phyloP scores from a whole-genome alignment of 2,797 vertebrate genomes.

The Tinamus major region DNA sequence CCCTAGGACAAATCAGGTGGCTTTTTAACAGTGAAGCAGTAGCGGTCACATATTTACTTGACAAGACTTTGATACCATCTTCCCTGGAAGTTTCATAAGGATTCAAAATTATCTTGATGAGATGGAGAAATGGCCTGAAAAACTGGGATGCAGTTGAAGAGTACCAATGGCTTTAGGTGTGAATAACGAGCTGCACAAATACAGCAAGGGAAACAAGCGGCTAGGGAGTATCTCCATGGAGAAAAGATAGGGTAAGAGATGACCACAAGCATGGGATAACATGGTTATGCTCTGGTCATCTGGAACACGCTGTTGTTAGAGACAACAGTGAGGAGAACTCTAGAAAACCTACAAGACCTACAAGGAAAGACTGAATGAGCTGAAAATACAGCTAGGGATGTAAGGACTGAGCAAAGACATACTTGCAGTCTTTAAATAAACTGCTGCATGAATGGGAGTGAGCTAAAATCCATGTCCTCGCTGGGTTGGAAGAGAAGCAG shows the following conservation, averaged over 20 bases:
- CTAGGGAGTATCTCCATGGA: accelerated
- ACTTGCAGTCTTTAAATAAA: background rate
- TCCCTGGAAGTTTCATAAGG: background rate
- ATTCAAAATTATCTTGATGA: background rate
- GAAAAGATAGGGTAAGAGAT: background rate
- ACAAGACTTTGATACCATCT: background rate
- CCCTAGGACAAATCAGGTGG: background rate
- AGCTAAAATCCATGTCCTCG: background rate
- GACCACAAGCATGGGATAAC: background rate
- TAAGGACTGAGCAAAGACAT: accelerated
- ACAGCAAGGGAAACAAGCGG: background rate
- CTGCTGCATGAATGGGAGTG: accelerated
- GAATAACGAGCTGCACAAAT: background rate
- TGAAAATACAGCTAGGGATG: background rate
- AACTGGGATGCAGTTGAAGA: background rate
- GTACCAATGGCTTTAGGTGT: background rate
- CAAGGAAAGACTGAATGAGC: background rate
- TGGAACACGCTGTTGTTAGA: background rate
- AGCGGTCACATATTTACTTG: background rate
- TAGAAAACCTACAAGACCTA: background rate
- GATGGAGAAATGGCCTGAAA: background rate
- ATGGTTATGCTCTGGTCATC: accelerated
- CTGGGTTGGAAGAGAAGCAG: background rate
- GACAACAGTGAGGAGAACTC: background rate
- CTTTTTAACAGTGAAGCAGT: background rate